A percentile compares a stretch with the other conserved stretches of the same genome.
phyloP scores from a whole-genome alignment of 2,113 vertebrate genomes.

The Malurus alboscapulatus region DNA sequence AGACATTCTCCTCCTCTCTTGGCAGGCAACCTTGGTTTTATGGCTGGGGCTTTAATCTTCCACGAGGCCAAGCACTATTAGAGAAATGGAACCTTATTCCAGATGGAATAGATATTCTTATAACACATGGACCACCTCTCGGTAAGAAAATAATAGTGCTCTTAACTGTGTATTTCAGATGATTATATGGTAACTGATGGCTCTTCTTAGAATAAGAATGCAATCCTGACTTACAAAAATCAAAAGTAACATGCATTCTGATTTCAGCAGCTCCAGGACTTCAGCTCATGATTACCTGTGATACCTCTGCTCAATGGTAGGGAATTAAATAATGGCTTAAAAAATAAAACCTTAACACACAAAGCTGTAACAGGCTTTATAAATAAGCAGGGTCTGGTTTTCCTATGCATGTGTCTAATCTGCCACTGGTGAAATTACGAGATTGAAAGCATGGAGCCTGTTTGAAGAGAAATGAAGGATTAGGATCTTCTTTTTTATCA shows the following conservation, averaged over 20 bases:
- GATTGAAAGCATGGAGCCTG: neutral
- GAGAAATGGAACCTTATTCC: conserved; percentile 99
- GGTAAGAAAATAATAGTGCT: conserved; percentile 77
- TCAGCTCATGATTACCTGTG: neutral
- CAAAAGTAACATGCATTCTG: neutral
- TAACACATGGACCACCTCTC: conserved; percentile 94
- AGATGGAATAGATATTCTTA: conserved; percentile 90
- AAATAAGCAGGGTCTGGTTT: neutral
- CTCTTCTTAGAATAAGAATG: neutral
- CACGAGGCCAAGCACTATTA: conserved; percentile 91
- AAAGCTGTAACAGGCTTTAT: neutral
- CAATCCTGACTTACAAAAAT: neutral
- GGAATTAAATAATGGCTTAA: neutral
- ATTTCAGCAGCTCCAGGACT: neutral
- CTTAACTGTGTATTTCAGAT: conserved; percentile 18
- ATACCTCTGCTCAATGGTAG: neutral
- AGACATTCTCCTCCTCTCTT: conserved; percentile 44
- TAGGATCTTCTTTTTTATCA: neutral
- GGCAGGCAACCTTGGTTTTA: conserved; percentile 98
- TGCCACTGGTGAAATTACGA: neutral
- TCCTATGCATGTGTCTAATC: neutral
- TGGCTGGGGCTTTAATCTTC: conserved; percentile 97
- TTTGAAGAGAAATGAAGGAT: neutral
- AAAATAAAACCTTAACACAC: neutral
- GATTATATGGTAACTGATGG: neutral